Evolutionary conservation across 2,888 invertebrate species (phyloP).

Genomic region (Rhogogaster chlorosoma): DNA sequence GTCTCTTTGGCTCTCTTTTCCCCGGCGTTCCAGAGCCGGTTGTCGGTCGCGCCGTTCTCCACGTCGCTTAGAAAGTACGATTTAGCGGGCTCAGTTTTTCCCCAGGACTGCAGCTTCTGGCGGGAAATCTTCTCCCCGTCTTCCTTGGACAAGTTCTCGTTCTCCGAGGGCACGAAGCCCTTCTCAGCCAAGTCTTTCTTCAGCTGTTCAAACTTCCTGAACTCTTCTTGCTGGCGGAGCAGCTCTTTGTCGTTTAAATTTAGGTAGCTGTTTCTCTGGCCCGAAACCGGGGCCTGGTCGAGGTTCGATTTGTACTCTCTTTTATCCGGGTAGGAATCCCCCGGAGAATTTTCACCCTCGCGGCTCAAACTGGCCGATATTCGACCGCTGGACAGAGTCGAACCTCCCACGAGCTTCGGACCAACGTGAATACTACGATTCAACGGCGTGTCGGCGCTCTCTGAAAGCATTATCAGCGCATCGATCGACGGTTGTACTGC

Average conservation of each 20-base stretch:
- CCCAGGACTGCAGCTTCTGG: slow-evolving; percentile 38
- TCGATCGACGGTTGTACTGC: slow-evolving; percentile 66
- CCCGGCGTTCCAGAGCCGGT: background rate
- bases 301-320: slow-evolving; percentile 14
- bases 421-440: slow-evolving; percentile 24
- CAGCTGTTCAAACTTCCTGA: slow-evolving; percentile 58
- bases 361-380: slow-evolving; percentile 20
- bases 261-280: slow-evolving; percentile 28
- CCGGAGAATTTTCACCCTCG: background rate
- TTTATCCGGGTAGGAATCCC: slow-evolving; percentile 7
- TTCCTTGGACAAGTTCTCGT: slow-evolving; percentile 59
- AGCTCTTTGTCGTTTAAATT: slow-evolving; percentile 58
- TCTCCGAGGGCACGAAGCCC: slow-evolving; percentile 50
- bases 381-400: background rate
- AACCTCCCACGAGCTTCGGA: background rate
- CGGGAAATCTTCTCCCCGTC: slow-evolving; percentile 23
- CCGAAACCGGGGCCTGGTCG: background rate
- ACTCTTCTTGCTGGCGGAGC: slow-evolving; percentile 57
- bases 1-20: slow-evolving; percentile 7
- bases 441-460: slow-evolving; percentile 56
- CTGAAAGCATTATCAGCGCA: slow-evolving; percentile 63
- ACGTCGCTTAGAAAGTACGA: background rate
- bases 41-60: background rate
- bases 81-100: background rate
- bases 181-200: slow-evolving; percentile 57